Evolutionary conservation across 2,888 invertebrate species (phyloP).

Genomic region (Stramonita haemastoma): DNA sequence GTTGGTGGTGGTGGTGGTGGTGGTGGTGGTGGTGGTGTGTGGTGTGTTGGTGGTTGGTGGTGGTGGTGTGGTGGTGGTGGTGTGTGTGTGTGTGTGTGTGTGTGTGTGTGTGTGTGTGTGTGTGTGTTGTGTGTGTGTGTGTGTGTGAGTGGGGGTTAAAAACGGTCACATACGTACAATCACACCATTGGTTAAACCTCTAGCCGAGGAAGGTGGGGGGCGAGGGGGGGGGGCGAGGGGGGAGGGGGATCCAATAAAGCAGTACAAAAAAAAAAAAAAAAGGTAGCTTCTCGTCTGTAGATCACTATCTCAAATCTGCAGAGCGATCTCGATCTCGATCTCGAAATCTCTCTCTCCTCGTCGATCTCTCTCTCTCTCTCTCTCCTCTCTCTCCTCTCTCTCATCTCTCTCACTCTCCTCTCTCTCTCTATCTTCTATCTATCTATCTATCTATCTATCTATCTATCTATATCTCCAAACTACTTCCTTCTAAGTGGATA

Average conservation of each 20-base stretch:
- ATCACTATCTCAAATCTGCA: background rate
- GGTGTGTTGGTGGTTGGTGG: no score
- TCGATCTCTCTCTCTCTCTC: background rate
- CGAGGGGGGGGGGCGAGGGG: background rate
- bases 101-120: background rate
- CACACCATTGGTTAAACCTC: no score
- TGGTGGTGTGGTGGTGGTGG: no score
- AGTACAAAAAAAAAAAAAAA: background rate
- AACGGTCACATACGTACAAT: no score
- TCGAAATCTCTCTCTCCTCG: background rate
- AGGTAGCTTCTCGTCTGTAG: background rate
- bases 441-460: background rate
- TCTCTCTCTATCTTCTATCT: background rate
- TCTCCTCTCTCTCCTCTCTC: background rate
- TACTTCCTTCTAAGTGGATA: no score
- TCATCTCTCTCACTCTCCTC: no score
- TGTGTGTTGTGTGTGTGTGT: background rate
- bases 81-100: background rate
- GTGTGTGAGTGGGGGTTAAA: background rate
- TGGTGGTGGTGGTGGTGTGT: no score
- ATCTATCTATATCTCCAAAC: background rate
- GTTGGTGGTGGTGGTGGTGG: no score
- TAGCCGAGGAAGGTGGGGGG: background rate
- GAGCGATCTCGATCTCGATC: no score
- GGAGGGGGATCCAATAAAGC: accelerated